Conservation (phyloP, 2,797 vertebrate species). For the Balearica regulorum region DNA sequence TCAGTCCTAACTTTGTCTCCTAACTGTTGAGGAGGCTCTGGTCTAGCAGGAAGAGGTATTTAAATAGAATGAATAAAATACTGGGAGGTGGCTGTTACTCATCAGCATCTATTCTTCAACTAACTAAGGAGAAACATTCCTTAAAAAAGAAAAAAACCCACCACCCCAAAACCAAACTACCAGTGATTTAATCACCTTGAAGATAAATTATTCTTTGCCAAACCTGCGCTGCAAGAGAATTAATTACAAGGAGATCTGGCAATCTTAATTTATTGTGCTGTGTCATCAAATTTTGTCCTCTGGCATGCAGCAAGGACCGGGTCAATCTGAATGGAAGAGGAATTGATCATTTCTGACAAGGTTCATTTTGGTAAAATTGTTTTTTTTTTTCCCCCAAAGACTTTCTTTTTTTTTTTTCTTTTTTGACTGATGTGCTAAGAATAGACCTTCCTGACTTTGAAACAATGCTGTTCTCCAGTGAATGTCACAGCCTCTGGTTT, state of each 20-base stretch:
- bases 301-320: neutral
- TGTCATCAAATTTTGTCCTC: slow-evolving; percentile 9
- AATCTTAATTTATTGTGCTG: neutral
- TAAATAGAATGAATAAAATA: neutral
- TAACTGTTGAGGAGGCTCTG: neutral
- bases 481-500: slow-evolving; percentile 56
- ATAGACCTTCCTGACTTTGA: slow-evolving; percentile 57
- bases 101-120: neutral
- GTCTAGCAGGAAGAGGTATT: neutral
- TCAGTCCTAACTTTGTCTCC: neutral
- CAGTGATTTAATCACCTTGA: neutral
- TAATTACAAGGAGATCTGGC: slow-evolving; percentile 45
- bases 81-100: neutral
- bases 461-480: neutral
- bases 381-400: neutral
- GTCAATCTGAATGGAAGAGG: neutral
- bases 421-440: slow-evolving; percentile 53
- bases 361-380: slow-evolving; percentile 24
- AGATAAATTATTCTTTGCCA: slow-evolving; percentile 23
- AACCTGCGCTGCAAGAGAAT: slow-evolving; percentile 5
- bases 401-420: neutral
- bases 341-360: slow-evolving; percentile 59
- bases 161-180: neutral
- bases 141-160: neutral
- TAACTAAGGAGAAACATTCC: neutral